Conservation (phyloP, 2,888 invertebrate genomes). For the Drosophila paramelanica region DNA sequence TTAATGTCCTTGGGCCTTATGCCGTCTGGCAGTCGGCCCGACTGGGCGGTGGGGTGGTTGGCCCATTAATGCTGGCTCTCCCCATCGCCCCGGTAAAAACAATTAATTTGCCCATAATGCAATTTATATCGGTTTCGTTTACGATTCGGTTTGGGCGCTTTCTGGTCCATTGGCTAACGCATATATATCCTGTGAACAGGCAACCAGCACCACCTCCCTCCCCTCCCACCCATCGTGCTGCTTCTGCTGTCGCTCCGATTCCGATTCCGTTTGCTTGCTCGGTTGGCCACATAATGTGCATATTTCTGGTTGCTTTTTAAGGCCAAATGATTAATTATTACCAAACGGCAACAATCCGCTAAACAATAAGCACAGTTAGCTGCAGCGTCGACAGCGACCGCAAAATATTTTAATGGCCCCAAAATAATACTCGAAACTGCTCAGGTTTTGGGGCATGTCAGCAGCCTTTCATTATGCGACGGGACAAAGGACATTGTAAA, state of each 20-base stretch:
- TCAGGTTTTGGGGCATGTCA: too few relatives aligned
- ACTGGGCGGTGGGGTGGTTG: conserved; percentile 14
- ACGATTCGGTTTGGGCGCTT: conserved; percentile 23
- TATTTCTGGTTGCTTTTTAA: conserved; percentile 62
- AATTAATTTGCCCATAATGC: conserved; percentile 80
- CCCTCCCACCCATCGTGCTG: not conserved
- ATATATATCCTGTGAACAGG: conserved; percentile 27
- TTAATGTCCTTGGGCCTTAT: conserved; percentile 72
- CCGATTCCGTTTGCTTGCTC: conserved; percentile 17
- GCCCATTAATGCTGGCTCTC: conserved; percentile 66
- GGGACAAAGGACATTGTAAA: not conserved
- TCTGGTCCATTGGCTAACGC: conserved; percentile 33
- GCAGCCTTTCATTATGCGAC: too few relatives aligned
- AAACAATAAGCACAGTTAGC: conserved; percentile 21
- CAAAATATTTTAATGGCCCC: conserved; percentile 64
- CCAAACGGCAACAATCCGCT: conserved; percentile 51
- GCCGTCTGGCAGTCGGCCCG: conserved; percentile 19
- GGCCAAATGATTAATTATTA: conserved; percentile 75
- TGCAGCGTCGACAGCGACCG: conserved; percentile 21
- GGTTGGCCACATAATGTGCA: conserved; percentile 60
- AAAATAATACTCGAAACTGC: not conserved
- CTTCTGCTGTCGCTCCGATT: conserved; percentile 3
- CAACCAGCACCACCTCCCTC: conserved; percentile 1
- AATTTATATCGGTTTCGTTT: conserved; percentile 77
- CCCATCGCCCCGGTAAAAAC: conserved; percentile 68